Evolutionary conservation across 1,140 invertebrate species (phyloP).

Genomic region (Caenorhabditis latens): DNA sequence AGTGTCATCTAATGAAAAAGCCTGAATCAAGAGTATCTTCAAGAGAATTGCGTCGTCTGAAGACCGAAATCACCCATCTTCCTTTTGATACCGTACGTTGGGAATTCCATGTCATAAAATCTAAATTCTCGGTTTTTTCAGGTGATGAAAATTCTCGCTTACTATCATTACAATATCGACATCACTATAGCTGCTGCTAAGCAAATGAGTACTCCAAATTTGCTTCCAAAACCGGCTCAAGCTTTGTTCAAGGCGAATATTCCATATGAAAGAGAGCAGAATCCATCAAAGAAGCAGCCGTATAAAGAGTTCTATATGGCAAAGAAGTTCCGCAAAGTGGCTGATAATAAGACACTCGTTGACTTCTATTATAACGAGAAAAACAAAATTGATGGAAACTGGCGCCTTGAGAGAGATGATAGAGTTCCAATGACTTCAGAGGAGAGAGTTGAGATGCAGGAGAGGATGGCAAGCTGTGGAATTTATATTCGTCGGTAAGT

Average conservation of each 20-base stretch:
- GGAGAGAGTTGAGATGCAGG: background rate
- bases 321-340: background rate
- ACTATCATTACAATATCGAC: background rate
- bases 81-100: background rate
- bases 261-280: background rate
- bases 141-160: background rate
- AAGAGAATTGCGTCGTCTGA: background rate
- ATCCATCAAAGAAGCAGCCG: background rate
- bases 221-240: background rate
- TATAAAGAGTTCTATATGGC: background rate
- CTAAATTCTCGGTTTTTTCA: background rate
- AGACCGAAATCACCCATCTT: slow-evolving; percentile 2
- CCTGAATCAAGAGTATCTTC: background rate
- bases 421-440: background rate
- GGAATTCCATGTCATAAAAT: too few relatives aligned
- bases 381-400: slow-evolving; percentile 28
- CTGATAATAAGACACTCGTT: background rate
- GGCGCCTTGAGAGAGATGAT: background rate
- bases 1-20: background rate
- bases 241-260: background rate
- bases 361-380: slow-evolving; percentile 20
- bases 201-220: background rate
- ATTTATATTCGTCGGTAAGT: background rate
- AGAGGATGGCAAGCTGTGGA: background rate
- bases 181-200: background rate